Conservation (phyloP, 1,140 invertebrate species). For the Heterodera carotae region DNA sequence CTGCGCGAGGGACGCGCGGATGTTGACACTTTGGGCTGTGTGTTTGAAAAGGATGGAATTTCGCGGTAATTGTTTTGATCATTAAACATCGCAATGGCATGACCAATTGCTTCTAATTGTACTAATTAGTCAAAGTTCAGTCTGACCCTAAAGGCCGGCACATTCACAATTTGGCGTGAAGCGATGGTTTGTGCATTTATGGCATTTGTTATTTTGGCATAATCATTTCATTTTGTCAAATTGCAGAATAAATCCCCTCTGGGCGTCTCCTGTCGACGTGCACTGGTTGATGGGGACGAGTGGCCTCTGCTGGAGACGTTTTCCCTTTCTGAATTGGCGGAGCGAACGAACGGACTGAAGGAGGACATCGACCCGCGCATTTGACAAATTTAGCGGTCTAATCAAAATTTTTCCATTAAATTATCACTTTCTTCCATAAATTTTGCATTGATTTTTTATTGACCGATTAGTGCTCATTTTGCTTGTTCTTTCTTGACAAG, state of each 20-base stretch:
- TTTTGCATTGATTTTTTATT: too few species aligned
- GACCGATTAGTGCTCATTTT: too few species aligned
- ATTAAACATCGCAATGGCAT: neutral
- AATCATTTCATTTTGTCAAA: neutral
- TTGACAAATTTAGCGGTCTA: neutral
- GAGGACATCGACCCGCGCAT: slow-evolving; percentile 18
- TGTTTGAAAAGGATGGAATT: slow-evolving; percentile 31
- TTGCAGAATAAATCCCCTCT: neutral
- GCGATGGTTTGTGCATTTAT: slow-evolving; percentile 13
- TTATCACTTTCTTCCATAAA: too few species aligned
- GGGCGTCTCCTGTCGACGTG: neutral
- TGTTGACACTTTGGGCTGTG: slow-evolving; percentile 33
- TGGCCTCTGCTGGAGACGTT: slow-evolving; percentile 31
- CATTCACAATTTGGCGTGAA: slow-evolving; percentile 36
- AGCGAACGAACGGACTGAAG: slow-evolving; percentile 22
- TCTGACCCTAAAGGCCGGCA: slow-evolving; percentile 10
- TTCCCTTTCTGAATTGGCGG: slow-evolving; percentile 1
- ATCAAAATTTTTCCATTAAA: neutral
- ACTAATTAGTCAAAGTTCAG: neutral
- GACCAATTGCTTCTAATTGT: neutral
- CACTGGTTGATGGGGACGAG: slow-evolving; percentile 24
- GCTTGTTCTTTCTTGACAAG: too few species aligned
- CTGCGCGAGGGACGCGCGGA: slow-evolving; percentile 24
- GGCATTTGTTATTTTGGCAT: neutral
- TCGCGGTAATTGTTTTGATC: slow-evolving; percentile 21